Percentiles rank a stretch among this genome's conserved stretches.
Conservation (phyloP, 1,140 invertebrate genomes). For the Ips nitidus region DNA sequence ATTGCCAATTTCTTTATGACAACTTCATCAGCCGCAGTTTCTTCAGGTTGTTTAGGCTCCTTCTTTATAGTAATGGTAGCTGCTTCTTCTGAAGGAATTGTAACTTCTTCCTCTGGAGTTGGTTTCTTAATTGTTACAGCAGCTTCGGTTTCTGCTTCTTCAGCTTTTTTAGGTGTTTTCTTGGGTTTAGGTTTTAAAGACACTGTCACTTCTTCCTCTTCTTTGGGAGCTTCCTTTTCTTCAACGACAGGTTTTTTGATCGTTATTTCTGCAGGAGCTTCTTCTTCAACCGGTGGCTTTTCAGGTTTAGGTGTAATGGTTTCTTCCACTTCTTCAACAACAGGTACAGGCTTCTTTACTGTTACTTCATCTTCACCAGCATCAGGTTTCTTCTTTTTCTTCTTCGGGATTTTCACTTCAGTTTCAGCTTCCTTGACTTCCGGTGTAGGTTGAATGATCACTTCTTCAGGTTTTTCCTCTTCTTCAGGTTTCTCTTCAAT, state of each 20-base stretch:
- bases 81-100: constrained; percentile 3
- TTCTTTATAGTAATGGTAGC: constrained; percentile 8
- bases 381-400: constrained; percentile 6
- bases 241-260: constrained; percentile 47
- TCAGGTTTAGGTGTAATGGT: neutral
- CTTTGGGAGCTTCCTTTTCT: constrained; percentile 45
- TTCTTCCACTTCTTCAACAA: constrained; percentile 3
- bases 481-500: constrained; percentile 33
- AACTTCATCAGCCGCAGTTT: constrained; percentile 33
- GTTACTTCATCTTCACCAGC: neutral
- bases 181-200: constrained; percentile 36
- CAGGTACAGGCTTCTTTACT: neutral
- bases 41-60: constrained; percentile 4
- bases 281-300: constrained; percentile 42
- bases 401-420: constrained; percentile 17
- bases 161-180: constrained; percentile 46
- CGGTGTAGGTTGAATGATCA: constrained; percentile 43
- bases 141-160: constrained; percentile 1
- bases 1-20: constrained; percentile 38
- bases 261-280: constrained; percentile 41
- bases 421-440: constrained; percentile 51
- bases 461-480: constrained; percentile 26
- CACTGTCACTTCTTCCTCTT: constrained; percentile 52
- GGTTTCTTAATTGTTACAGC: constrained; percentile 8
- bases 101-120: neutral